Evolutionary conservation across 2,113 vertebrate species (phyloP).

Genomic region (Laterallus jamaicensis): DNA sequence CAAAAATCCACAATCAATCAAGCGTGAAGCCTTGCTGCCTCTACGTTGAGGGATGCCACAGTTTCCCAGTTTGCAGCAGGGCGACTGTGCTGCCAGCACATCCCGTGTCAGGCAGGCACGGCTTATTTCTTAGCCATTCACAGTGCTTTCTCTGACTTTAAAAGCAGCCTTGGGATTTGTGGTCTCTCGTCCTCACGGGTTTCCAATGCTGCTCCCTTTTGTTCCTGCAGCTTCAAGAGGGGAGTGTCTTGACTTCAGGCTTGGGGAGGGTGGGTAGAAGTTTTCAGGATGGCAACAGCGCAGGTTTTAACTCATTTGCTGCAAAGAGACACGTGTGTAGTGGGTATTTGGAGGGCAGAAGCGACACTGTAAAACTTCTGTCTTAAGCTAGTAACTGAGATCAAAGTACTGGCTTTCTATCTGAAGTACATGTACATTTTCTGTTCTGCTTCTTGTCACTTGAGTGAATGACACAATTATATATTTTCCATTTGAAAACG

Average conservation of each 20-base stretch:
- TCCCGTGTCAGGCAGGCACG: neutral
- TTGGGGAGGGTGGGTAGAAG: neutral
- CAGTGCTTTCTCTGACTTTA: neutral
- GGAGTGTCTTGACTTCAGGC: neutral
- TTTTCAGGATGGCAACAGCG: neutral
- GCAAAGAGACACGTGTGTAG: accelerated
- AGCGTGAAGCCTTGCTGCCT: neutral
- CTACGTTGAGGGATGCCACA: accelerated
- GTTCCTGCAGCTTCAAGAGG: neutral
- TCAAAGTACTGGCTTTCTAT: neutral
- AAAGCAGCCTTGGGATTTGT: neutral
- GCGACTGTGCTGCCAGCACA: neutral
- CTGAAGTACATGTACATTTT: neutral
- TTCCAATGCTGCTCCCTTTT: neutral
- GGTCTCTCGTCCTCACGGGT: neutral
- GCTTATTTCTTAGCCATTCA: neutral
- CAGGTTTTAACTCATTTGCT: neutral
- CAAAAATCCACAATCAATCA: neutral
- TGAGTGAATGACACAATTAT: neutral
- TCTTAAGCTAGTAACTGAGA: neutral
- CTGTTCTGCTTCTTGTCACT: neutral
- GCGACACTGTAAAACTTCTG: neutral
- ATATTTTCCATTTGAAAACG: neutral
- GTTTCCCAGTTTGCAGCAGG: neutral
- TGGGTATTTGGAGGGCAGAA: neutral